Evolutionary conservation across 2,888 invertebrate species (phyloP).

Genomic region (Tolmerus cingulatus): DNA sequence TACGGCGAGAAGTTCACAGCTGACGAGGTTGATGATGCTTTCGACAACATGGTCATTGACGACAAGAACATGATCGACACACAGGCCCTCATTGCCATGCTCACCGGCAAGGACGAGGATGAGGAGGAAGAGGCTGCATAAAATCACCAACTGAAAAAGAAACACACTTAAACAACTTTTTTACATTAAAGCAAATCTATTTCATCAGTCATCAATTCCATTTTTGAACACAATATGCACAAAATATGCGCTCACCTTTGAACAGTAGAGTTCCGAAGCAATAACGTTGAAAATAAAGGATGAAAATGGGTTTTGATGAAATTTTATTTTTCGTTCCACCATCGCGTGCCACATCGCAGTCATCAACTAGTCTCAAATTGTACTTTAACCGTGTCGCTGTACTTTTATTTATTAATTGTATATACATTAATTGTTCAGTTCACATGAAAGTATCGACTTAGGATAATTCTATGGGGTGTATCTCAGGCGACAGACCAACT

Average conservation of each 20-base stretch:
- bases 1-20: slow-evolving; percentile 92
- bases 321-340: slow-evolving; percentile 41
- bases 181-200: slow-evolving; percentile 21
- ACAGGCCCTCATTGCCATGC: slow-evolving; percentile 83
- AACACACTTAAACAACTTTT: slow-evolving; percentile 12
- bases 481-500: slow-evolving; percentile 44
- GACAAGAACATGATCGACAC: slow-evolving; percentile 91
- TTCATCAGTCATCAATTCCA: slow-evolving; percentile 46
- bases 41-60: slow-evolving; percentile 92
- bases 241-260: slow-evolving; percentile 39
- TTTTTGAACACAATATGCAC: slow-evolving; percentile 31
- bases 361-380: neutral
- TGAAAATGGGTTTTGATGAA: slow-evolving; percentile 39
- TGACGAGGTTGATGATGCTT: slow-evolving; percentile 90
- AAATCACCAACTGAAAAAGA: slow-evolving; percentile 41
- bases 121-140: slow-evolving; percentile 71
- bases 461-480: slow-evolving; percentile 43
- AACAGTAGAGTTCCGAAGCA: slow-evolving; percentile 37
- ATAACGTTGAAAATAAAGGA: slow-evolving; percentile 38
- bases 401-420: slow-evolving; percentile 21
- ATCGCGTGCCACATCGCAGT: neutral
- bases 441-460: slow-evolving; percentile 43
- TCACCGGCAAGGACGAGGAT: slow-evolving; percentile 86
- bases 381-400: slow-evolving; percentile 24
- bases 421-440: slow-evolving; percentile 42